Base-by-base conservation (phyloP, 2,888 invertebrate genomes). In the Clusia tigrina region DNA sequence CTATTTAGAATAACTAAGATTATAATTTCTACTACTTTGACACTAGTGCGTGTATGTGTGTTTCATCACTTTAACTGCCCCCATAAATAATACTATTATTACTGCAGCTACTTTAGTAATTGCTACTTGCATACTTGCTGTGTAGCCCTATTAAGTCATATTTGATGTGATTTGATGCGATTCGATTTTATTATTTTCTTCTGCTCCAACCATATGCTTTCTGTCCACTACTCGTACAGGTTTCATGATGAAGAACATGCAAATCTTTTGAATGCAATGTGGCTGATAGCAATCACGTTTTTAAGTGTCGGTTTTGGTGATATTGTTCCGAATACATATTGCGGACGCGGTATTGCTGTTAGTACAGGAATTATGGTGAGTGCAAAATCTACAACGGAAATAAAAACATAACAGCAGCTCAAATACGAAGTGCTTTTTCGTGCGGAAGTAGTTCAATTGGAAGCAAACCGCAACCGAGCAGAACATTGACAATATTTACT, bases 301-400 rank as follows among this genome's bases (percentile, higher is more conserved):
- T 92, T 99, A 84, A 98, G 98, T 87, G 97, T 99, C 83, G 99
- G 99, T 85, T 99, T 99, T 88, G 99, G 99, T 84, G 99, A 98
- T 88, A 96, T 98, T 85, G 98, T 99, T 85, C 99, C 99, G 85
- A 98, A 98, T 88, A 99, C 99, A 76, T 99, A 99, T 88, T 99
- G 98, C 88, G 99, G 99, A 83, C 89, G 99, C 86, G 96, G 96
- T 84, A 98, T 99, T 85, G 97, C 98, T 83, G 97, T 99, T 84
- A 94, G 95, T 86, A 98, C 98, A 79, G 99, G 99, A 84, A 97
- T 99, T 85, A 97, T 98, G 96, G 99, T 99, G 91, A 93, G 93
- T 89, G 78, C 69, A 76, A 71, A 68, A 67, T 69, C 65, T 56
- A 53, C 37, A n/a, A n/a, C n/a, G 57, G 38, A 54, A 56, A 59